phyloP scores from a whole-genome alignment of 92 coral and sea anemone genomes.

The Umimayanthus kanabou region DNA sequence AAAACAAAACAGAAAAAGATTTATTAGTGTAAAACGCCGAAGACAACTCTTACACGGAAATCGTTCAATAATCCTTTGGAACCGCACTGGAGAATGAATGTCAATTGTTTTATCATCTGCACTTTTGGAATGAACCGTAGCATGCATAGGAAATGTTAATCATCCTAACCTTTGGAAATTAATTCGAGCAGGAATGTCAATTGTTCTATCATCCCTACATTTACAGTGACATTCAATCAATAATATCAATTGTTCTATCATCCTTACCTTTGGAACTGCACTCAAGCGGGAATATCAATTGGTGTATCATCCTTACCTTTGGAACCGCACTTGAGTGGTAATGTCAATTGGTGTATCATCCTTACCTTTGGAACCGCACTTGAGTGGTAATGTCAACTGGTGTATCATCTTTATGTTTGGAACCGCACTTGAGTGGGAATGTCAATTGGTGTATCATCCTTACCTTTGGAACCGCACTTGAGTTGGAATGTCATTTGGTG shows the following conservation, averaged over 20 bases:
- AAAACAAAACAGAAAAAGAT: too few species aligned
- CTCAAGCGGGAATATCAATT: not conserved
- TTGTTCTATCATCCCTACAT: not conserved
- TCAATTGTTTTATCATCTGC: not conserved
- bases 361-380: constrained; percentile 92
- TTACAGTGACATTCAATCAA: too few species aligned
- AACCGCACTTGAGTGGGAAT: too few species aligned
- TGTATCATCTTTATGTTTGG: constrained; percentile 20
- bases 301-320: not conserved
- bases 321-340: not conserved
- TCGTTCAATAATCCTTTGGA: not conserved
- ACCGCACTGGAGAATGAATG: not conserved
- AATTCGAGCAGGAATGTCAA: not conserved
- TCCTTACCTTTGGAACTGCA: not conserved
- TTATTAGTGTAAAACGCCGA: too few species aligned
- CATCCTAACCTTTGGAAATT: too few species aligned
- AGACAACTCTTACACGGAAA: too few species aligned
- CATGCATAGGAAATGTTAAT: too few species aligned
- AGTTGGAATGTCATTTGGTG: not conserved
- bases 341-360: not conserved
- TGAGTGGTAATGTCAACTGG: constrained; percentile 87
- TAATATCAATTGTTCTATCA: too few species aligned
- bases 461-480: not conserved
- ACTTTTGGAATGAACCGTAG: not conserved
- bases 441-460: too few species aligned